Conservation (phyloP, 2,113 vertebrate species). For the Colossoma macropomum region DNA sequence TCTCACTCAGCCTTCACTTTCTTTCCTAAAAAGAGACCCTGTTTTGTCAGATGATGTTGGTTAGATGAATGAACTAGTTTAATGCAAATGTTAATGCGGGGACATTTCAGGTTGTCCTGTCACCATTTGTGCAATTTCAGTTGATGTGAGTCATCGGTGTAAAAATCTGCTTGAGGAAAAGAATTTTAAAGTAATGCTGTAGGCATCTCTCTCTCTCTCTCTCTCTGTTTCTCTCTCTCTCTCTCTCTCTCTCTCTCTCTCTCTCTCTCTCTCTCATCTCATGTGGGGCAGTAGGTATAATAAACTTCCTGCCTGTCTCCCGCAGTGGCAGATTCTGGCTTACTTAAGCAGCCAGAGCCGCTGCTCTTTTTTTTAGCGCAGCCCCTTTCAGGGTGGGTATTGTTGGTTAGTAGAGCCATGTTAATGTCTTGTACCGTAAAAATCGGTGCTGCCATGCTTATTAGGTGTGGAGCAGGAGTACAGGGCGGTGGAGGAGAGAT, state of each 20-base stretch:
- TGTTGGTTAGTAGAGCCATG: conserved; percentile 80
- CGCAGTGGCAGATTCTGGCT: conserved; percentile 78
- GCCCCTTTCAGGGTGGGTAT: conserved; percentile 77
- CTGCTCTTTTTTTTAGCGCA: conserved; percentile 61
- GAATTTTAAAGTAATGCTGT: not conserved
- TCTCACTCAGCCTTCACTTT: not conserved
- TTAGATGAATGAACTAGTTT: not conserved
- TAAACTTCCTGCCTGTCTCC: conserved; percentile 79
- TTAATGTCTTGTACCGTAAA: conserved; percentile 99
- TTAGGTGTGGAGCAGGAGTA: conserved; percentile 94
- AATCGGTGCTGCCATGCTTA: conserved; percentile 99
- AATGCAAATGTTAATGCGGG: not conserved
- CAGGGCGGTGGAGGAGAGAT: conserved; percentile 67
- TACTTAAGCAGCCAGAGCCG: conserved; percentile 77
- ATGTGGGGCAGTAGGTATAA: conserved; percentile 67
- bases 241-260: conserved; percentile 8
- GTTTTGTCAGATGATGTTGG: not conserved
- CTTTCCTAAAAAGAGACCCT: not conserved
- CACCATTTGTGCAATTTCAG: conserved; percentile 17
- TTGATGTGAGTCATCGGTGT: conserved; percentile 6
- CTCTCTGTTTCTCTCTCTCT: not conserved
- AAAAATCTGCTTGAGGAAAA: not conserved
- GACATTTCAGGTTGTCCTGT: not conserved
- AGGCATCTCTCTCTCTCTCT: not conserved
- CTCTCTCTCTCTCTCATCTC: conserved; percentile 39